A percentile compares a stretch with the other conserved stretches of the same genome.
phyloP scores from a whole-genome alignment of 2,888 invertebrate species.

The Auanema sp. region DNA sequence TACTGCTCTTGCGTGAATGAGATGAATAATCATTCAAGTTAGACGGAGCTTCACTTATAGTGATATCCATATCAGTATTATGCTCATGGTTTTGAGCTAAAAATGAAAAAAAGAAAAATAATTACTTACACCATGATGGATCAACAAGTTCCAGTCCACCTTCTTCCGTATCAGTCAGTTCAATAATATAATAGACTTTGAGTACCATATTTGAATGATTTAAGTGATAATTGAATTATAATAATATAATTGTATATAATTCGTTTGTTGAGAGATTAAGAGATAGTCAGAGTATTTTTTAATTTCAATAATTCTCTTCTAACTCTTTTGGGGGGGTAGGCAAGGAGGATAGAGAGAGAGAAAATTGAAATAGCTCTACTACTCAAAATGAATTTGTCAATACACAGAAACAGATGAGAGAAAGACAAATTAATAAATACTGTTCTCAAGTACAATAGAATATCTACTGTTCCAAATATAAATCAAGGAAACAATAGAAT shows the following conservation, averaged over 20 bases:
- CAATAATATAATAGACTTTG: constrained; percentile 60
- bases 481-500: too few species aligned
- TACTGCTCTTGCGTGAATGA: constrained; percentile 50
- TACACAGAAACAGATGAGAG: too few species aligned
- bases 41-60: constrained; percentile 54
- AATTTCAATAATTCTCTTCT: constrained; percentile 1
- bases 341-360: constrained; percentile 1
- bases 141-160: constrained; percentile 64
- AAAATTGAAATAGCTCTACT: too few species aligned
- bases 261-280: too few species aligned
- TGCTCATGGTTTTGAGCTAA: constrained; percentile 50
- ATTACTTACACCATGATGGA: constrained; percentile 63
- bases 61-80: constrained; percentile 41
- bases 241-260: too few species aligned
- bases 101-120: constrained; percentile 16
- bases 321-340: background rate
- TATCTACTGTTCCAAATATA: too few species aligned
- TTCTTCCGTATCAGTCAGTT: constrained; percentile 62
- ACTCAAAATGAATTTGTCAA: too few species aligned
- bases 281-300: too few species aligned
- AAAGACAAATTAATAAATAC: too few species aligned
- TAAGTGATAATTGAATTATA: background rate
- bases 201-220: constrained; percentile 50
- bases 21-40: constrained; percentile 62
- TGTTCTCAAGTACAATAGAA: too few species aligned